These are phyloP conservation scores for Platorchestia sp. DNA, from an alignment of 1,140 invertebrate species.

Conservation along the genomic window DNA sequence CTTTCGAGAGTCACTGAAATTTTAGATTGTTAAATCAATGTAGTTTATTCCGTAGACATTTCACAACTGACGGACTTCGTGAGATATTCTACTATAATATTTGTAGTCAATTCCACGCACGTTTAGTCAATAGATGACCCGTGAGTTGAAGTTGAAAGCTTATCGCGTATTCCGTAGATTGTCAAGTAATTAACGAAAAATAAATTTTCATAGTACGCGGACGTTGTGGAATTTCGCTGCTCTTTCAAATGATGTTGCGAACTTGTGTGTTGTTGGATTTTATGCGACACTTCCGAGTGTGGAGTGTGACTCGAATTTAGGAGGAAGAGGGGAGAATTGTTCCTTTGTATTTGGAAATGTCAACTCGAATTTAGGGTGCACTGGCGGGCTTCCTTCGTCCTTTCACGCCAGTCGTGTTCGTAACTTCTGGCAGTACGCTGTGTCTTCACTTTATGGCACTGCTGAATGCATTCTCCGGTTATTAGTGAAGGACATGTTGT, in stretches of 20 bases:
- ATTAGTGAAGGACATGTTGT: background rate
- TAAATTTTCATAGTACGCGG: background rate
- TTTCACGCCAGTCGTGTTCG: background rate
- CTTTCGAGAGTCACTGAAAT: too few relatives aligned
- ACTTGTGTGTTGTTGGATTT: background rate
- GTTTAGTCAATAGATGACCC: too few relatives aligned
- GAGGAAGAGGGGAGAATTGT: background rate
- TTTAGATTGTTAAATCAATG: too few relatives aligned
- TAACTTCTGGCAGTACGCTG: background rate
- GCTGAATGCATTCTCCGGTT: background rate
- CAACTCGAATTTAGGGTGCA: background rate
- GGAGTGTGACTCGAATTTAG: background rate
- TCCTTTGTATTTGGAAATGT: slow-evolving; percentile 39
- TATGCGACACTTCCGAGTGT: background rate
- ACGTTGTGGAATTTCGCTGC: background rate
- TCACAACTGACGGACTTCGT: too few relatives aligned
- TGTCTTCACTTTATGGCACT: background rate
- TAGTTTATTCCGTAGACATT: too few relatives aligned
- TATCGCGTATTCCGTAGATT: too few relatives aligned
- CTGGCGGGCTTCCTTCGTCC: background rate
- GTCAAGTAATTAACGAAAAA: background rate
- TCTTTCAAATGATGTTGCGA: background rate
- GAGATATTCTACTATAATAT: too few relatives aligned
- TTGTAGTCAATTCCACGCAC: too few relatives aligned
- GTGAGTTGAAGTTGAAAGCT: too few relatives aligned